Base-by-base conservation (phyloP, 1,140 invertebrate genomes). In the Leptopilina boulardi region DNA sequence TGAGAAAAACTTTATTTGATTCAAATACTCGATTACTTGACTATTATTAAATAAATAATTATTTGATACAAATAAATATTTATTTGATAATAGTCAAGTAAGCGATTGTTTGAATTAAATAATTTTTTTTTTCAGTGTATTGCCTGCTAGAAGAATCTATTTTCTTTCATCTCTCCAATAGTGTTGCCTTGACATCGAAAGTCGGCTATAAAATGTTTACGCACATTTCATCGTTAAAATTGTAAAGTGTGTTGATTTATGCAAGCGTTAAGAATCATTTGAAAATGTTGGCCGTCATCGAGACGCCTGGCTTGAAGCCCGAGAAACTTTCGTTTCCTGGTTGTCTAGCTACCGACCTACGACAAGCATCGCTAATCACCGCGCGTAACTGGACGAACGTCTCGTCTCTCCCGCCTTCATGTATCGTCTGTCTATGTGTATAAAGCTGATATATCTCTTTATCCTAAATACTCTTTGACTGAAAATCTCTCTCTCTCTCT, bases 311-410 rank as follows among this genome's bases (percentile, higher is more conserved):
- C 59, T 66, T 30, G 15, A 66, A 66, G 59, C 59, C 59, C 59
- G 59, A 66, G 59, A n/a, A 66, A 66, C 59, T 66, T 66, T 66
- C 59, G 59, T 26, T 66, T 66, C 59, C 59, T 66, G 59, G 59
- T 66, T 66, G 59, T 66, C 59, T 66, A 66, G 23, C 9, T 66
- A 23, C 59, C 59, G 59, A 66, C 59, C 59, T 66, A 66, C 23
- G 59, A 47, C 70, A 75, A 70, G 70, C 74, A 70, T 70, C 74
- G 74, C 70, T 75, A 75, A 70, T 70, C 59, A 75, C 74, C 74
- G 74, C 70, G 34, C 74, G 74, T 47, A 70, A 66, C 73, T 56
- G 38, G 26, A 23, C 30, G 19, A 59, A 13, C 56, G 34, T 54
- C 19, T 70, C 41, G 21, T 21, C 23, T 44, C 19, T 70, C 3